Percentiles rank a stretch among this genome's conserved stretches.
These are phyloP conservation scores for Drosophila ficusphila DNA, from an alignment of 1,140 invertebrate species.

Conservation along the genomic window DNA sequence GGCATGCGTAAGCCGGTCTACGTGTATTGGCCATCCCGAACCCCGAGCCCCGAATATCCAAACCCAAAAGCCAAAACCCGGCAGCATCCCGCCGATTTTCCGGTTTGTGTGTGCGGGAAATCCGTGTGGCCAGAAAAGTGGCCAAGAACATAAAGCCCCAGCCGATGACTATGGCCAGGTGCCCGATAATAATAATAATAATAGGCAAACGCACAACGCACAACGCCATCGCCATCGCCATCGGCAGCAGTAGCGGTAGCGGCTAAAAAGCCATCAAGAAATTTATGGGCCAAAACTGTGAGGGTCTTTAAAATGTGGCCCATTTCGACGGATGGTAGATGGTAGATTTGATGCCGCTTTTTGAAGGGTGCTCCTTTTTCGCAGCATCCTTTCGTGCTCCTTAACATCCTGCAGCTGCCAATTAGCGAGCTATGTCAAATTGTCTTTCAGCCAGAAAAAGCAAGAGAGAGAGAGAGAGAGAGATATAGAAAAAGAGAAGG, in stretches of 20 bases:
- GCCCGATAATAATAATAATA: constrained; percentile 58
- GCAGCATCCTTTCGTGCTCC: not conserved
- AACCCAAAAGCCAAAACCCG: too few species aligned
- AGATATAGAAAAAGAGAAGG: too few species aligned
- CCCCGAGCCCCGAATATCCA: too few species aligned
- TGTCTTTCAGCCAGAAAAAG: constrained; percentile 57
- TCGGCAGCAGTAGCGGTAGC: constrained; percentile 22
- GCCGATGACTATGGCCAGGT: constrained; percentile 54
- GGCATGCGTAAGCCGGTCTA: constrained; percentile 76
- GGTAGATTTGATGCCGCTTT: constrained; percentile 39
- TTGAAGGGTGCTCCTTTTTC: constrained; percentile 14
- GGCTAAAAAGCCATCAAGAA: constrained; percentile 54
- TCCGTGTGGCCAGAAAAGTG: constrained; percentile 63
- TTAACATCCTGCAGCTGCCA: constrained; percentile 48
- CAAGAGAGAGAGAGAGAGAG: too few species aligned
- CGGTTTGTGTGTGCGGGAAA: constrained; percentile 35
- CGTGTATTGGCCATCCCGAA: constrained; percentile 26
- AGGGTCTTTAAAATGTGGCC: constrained; percentile 33
- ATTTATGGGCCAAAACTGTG: constrained; percentile 42
- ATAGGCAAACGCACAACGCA: too few species aligned
- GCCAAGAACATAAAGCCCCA: constrained; percentile 51
- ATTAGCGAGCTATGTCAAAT: constrained; percentile 61
- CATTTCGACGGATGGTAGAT: constrained; percentile 21
- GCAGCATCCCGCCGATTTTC: constrained; percentile 1
- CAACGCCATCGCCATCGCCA: too few species aligned